Evolutionary conservation across 1,140 invertebrate genomes (phyloP), one percentile per base, ranked within the genome.

Genomic region (Caerostris darwini): DNA sequence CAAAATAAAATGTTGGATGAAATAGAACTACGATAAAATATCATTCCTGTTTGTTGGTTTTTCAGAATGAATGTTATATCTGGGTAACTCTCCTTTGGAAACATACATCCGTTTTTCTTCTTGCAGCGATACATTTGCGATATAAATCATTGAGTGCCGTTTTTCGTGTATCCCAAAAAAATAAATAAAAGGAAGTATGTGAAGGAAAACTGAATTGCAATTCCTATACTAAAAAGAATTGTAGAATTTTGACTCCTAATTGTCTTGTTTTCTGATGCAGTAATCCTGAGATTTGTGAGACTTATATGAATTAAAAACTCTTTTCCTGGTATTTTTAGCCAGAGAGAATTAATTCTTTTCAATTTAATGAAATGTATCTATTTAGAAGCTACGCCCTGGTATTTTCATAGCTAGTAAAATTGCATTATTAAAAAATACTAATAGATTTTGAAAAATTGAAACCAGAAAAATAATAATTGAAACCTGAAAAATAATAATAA

Each of bases 221-320:
- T 71, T 71, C 69, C 69, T n/a, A 71, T 71, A 71, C 69, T n/a
- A 71, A n/a, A 19, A 50, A 19, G 69, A 71, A 71, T 71, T 71
- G 50, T 71, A 71, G 69, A 71, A 71, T 71, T 71, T 10, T 3
- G 19, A 34, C 69, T 71, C 19, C 69, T 71, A 71, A 71, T 19
- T 71, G 69, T 34, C 69, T n/a, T 71, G 69, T 71, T 19, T 19
- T 71, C 19, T 71, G 69, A 71, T 8, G 69, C 69, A 50, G 69
- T 19, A 71, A 50, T 71, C 19, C 19, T 50, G 69, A 34, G 19
- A 19, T 71, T 71, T 50, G 3, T 7, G 19, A 34, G 69, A 71
- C 69, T 19, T 71, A 19, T n/a, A 71, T 8, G 19, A 10, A 34
- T 71, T 71, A 71, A 71, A 71, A 71, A 71, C 34, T 71, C 69